Conservation (phyloP, 2,113 vertebrate genomes). For the Anoplopoma fimbria region DNA sequence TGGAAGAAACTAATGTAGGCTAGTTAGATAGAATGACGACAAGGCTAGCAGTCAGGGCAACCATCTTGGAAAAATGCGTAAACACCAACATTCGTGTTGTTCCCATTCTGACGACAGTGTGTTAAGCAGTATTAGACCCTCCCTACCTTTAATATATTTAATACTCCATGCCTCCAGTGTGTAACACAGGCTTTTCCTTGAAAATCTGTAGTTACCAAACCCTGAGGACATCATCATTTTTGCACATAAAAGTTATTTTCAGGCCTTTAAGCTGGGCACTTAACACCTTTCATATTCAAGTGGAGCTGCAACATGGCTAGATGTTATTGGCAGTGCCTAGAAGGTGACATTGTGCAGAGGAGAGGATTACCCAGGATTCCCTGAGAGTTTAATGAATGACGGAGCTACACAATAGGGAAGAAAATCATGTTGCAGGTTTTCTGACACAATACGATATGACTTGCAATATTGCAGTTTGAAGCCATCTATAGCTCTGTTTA, state of each 20-base stretch:
- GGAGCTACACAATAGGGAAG: neutral
- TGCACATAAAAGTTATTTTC: neutral
- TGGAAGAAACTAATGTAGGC: too few species aligned
- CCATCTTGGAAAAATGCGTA: too few species aligned
- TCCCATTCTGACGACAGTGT: too few species aligned
- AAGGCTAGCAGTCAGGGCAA: too few species aligned
- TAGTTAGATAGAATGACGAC: too few species aligned
- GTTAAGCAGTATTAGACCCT: too few species aligned
- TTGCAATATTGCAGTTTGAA: neutral
- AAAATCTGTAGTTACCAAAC: too few species aligned
- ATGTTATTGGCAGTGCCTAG: constrained; percentile 33
- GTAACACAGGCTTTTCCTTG: too few species aligned
- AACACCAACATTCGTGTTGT: too few species aligned
- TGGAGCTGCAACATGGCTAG: constrained; percentile 10
- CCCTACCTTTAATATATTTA: too few species aligned
- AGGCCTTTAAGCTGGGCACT: constrained; percentile 8
- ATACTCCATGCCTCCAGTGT: too few species aligned
- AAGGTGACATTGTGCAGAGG: constrained; percentile 17
- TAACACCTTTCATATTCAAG: neutral
- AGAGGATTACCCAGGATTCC: constrained; percentile 48
- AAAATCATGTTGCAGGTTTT: constrained; percentile 16
- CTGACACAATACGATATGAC: constrained; percentile 14
- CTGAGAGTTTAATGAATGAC: constrained; percentile 36
- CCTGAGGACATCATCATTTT: too few species aligned
- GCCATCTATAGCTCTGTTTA: neutral